A percentile compares a stretch with the other conserved stretches of the same genome.
Conservation (phyloP, 2,113 vertebrate species). For the Tapirus terrestris region DNA sequence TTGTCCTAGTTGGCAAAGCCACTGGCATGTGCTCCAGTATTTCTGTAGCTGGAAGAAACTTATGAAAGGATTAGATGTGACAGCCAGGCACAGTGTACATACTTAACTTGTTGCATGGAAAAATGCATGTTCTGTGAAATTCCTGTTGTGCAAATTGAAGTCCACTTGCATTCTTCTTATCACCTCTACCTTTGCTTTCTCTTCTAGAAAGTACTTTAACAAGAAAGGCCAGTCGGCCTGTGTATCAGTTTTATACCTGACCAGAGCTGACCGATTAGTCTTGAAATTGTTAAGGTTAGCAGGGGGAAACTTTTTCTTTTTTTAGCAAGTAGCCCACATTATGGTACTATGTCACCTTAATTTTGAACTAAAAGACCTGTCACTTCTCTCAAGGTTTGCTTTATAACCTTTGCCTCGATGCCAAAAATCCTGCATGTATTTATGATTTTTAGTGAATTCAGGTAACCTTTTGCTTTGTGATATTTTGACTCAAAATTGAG, state of each 20-base stretch:
- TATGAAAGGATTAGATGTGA: not conserved
- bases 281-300: not conserved
- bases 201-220: not conserved
- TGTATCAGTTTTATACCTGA: not conserved
- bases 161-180: not conserved
- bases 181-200: not conserved
- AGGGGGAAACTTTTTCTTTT: not conserved
- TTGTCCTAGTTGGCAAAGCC: not conserved
- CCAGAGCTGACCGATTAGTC: not conserved
- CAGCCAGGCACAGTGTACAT: not conserved
- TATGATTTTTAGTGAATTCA: not conserved
- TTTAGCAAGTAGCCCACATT: not conserved
- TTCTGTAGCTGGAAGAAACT: not conserved
- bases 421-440: not conserved
- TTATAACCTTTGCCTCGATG: slow-evolving; percentile 1
- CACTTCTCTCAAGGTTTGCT: not conserved
- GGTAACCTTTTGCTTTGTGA: not conserved
- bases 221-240: not conserved
- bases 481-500: not conserved
- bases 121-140: not conserved
- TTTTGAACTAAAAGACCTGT: not conserved
- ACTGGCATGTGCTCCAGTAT: not conserved
- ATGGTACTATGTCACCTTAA: not conserved
- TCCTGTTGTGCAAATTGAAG: not conserved
- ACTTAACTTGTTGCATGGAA: not conserved